Evolutionary conservation across 2,113 vertebrate species (phyloP), one percentile per base, ranked within the genome.

Genomic region (Antechinus stuartii): DNA sequence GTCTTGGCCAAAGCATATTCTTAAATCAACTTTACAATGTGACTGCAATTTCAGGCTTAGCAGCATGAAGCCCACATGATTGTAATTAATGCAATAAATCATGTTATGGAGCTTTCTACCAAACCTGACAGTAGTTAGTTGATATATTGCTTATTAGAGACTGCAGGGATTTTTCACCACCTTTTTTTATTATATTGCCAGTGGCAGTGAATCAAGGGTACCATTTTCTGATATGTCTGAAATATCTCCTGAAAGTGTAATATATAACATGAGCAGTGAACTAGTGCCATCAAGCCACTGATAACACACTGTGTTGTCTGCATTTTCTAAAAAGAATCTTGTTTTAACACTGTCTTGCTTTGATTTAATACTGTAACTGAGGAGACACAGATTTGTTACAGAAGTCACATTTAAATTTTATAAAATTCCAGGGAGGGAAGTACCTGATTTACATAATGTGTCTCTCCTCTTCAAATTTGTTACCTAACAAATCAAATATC

Each of bases 81-180:
- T 96, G 94, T 99, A 99, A 99, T 99, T 98, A 99, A 98, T 96
- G 97, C 96, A 98, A 98, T 99, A 99, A 98, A 99, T 99, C 98
- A 98, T 93, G 91, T 42, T 95, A 92, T 96, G 94, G 96, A 97
- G 97, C 97, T 96, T 96, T 97, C 97, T 97, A 97, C 92, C 95
- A 91, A 97, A 92, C 94, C 96, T 98, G 98, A 98, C 98, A 98
- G 96, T 11, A 0, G 76, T 96, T 95, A 57, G 90, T 7, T 98
- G 98, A 98, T 98, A 98, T 90, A 99, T 89, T 97, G 97, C 98
- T 98, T 98, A 98, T 98, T 98, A 97, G 95, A 98, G 94, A 97
- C 97, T 96, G 92, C 9, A 97, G 97, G 97, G 91, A 97, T 97
- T 98, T 98, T 95, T 55, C 93, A 90, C 35, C 53, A 91, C 53